Percentiles rank a stretch among this genome's conserved stretches.
These are phyloP conservation scores for Synchiropus splendidus DNA, from an alignment of 2,113 vertebrate genomes.

Conservation along the genomic window DNA sequence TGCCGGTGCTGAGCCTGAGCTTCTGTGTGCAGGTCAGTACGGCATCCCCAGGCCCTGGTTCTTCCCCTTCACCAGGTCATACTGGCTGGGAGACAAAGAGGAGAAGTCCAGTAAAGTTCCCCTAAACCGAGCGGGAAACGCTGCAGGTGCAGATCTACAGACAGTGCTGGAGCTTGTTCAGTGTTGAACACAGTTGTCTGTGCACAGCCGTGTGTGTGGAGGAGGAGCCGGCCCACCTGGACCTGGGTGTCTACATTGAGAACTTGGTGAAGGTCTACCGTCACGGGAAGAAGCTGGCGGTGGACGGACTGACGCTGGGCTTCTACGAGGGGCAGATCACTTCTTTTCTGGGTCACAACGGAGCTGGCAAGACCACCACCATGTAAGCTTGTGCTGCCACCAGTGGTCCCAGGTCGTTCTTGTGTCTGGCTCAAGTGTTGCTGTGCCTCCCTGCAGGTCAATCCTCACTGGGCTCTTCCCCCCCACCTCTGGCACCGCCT, in stretches of 20 bases:
- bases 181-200: too few species aligned
- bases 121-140: conserved; percentile 57
- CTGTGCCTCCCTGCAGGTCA: conserved; percentile 69
- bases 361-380: conserved; percentile 96
- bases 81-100: conserved; percentile 82
- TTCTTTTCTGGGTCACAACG: conserved; percentile 94
- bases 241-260: conserved; percentile 87
- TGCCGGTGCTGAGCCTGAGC: background rate
- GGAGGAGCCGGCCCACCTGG: conserved; percentile 84
- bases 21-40: conserved; percentile 76
- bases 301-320: conserved; percentile 87
- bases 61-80: conserved; percentile 88
- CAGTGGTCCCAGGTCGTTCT: background rate
- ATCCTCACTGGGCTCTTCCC: conserved; percentile 94
- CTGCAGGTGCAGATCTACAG: conserved; percentile 67
- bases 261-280: conserved; percentile 92
- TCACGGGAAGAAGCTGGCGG: conserved; percentile 87
- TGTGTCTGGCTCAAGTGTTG: background rate
- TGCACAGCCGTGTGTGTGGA: conserved; percentile 81
- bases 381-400: conserved; percentile 72
- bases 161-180: background rate
- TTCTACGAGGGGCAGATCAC: conserved; percentile 98
- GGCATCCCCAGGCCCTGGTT: conserved; percentile 93
- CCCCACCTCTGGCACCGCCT: conserved; percentile 90
- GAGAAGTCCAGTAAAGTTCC: conserved; percentile 43